Evolutionary conservation across 1,140 invertebrate genomes (phyloP), one percentile per base, ranked within the genome.

Genomic region (Nilaparvata lugens): DNA sequence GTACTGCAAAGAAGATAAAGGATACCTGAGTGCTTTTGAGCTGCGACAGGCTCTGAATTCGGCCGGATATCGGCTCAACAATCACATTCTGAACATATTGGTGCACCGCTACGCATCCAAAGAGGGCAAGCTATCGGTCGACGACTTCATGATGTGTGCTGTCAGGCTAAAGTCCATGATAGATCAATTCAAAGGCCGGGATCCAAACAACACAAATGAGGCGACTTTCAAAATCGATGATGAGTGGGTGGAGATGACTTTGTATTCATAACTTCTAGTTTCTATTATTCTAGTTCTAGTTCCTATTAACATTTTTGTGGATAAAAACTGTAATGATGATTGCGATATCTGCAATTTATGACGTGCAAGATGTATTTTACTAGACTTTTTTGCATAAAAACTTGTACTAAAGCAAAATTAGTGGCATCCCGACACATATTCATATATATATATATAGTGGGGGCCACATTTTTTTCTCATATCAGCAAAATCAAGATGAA

Each of bases 141-240:
- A 96, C 68, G 93, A 97, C 73, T 98, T 93, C 73, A 89, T 98
- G 65, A 88, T 94, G 84, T 96, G 93, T 74, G 83, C 92, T 14
- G 88, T 96, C 42, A 87, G 91, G 73, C 78, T 97, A 45, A 96
- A 95, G 76, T 88, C 89, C 43, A 95, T 95, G 87, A 94, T 96
- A 72, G 91, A 91, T 74, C 83, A 85, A 62, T 92, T 92, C 74
- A 81, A 85, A 69, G 83, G 84, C 68, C 81, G 82, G 68, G 87
- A 89, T 71, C 78, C 82, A 2, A 78, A 82, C 64, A 76, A 77
- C 65, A 85, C 83, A 14, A 82, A 88, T 64, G 79, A 76, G 52
- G 90, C 89, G 13, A 86, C 85, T 7, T 92, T 94, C 73, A 83
- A 85, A 4, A 73, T 92, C n/a, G n/a, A n/a, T 70, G 88, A 93